A percentile compares a stretch with the other conserved stretches of the same genome.
Conservation (phyloP, 2,797 vertebrate species). For the Cichlasoma orientale region DNA sequence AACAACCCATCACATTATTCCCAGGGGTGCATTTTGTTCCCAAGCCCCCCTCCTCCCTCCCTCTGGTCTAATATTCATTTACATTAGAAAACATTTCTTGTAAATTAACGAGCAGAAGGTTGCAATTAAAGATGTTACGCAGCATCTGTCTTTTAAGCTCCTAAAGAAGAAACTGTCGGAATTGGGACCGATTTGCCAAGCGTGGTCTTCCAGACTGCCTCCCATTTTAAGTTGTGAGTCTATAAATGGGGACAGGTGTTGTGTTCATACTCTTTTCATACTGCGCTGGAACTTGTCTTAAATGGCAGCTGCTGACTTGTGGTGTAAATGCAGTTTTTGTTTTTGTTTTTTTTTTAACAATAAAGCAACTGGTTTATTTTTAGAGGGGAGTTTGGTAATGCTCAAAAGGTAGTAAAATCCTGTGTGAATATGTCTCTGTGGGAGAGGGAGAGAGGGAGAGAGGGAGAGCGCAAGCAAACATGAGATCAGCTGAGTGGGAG, state of each 20-base stretch:
- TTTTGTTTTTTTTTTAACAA: neutral
- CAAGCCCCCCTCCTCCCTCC: neutral
- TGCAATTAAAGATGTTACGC: constrained; percentile 65
- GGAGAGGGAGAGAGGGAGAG: neutral
- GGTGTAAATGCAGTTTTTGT: neutral
- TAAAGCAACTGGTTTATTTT: constrained; percentile 16
- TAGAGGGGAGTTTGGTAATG: neutral
- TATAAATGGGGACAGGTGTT: constrained; percentile 65
- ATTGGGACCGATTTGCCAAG: constrained; percentile 47
- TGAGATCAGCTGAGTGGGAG: neutral
- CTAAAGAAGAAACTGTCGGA: constrained; percentile 63
- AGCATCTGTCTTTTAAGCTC: constrained; percentile 73
- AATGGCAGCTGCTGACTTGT: constrained; percentile 22
- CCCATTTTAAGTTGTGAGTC: constrained; percentile 48
- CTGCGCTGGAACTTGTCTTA: constrained; percentile 27
- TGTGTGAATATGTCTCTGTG: neutral
- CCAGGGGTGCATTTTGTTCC: constrained; percentile 30
- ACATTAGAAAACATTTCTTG: constrained; percentile 60
- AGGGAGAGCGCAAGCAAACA: neutral
- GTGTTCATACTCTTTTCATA: constrained; percentile 26
- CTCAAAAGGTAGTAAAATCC: neutral
- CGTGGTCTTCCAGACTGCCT: constrained; percentile 46
- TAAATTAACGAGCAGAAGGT: constrained; percentile 62
- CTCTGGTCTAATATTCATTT: constrained; percentile 52
- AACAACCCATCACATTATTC: constrained; percentile 36